Percentiles rank a stretch among this genome's conserved stretches.
phyloP scores from a whole-genome alignment of 2,888 invertebrate species.

The Taphrorychus bicolor region DNA sequence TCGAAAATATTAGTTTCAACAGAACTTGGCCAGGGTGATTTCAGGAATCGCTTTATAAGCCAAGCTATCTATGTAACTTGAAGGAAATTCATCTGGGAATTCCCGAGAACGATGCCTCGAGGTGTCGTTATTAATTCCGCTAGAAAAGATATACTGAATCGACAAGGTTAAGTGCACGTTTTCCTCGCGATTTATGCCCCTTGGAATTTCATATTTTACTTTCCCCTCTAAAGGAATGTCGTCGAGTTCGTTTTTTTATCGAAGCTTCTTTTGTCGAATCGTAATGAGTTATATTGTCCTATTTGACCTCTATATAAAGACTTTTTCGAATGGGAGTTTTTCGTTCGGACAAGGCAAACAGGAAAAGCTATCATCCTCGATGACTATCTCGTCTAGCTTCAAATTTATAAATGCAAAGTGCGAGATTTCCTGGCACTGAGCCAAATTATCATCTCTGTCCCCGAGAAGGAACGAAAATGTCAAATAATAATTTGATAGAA shows the following conservation, averaged over 20 bases:
- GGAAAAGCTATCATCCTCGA: constrained; percentile 26
- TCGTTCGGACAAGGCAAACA: constrained; percentile 14
- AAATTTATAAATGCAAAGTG: constrained; percentile 39
- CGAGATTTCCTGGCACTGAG: constrained; percentile 30
- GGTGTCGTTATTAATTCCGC: constrained; percentile 1
- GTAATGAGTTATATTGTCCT: constrained; percentile 1
- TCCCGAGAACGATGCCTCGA: constrained; percentile 1
- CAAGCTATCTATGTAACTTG: constrained; percentile 1
- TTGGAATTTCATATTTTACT: neutral
- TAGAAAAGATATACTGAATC: neutral
- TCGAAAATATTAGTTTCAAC: neutral
- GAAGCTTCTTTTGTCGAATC: neutral
- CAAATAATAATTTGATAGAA: constrained; percentile 1
- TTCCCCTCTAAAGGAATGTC: neutral
- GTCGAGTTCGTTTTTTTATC: neutral
- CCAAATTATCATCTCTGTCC: constrained; percentile 32
- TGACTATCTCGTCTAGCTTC: constrained; percentile 31
- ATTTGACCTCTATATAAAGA: constrained; percentile 5
- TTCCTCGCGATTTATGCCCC: neutral
- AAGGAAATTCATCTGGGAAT: constrained; percentile 1
- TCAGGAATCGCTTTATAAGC: constrained; percentile 3
- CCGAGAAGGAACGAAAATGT: constrained; percentile 13
- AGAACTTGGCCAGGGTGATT: neutral
- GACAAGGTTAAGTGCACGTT: neutral
- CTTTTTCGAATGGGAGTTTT: constrained; percentile 14